Base-by-base conservation (phyloP, 2,888 invertebrate genomes). In the Ormyrus labotus region DNA sequence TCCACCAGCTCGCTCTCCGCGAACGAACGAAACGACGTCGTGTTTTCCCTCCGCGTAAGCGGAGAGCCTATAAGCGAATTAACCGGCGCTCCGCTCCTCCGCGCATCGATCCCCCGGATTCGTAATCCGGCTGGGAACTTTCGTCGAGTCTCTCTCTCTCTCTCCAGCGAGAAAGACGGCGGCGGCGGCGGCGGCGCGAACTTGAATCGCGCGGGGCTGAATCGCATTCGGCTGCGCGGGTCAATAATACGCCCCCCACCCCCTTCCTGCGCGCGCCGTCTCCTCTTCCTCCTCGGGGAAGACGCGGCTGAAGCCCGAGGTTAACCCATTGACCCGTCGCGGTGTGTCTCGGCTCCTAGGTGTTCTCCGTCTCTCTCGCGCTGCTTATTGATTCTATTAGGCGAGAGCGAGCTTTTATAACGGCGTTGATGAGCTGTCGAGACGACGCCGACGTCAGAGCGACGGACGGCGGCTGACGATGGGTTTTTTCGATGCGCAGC, bases 311-410 rank as follows among this genome's bases (percentile, higher is more conserved):
- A 45, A 45, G 34, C 6, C 67, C 53, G 1, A 10, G 65, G 63
- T 86, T 86, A 84, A 86, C 85, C 85, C 83, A 83, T 84, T 85
- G 83, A 85, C 85, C 85, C 80, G 81, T 81, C 82, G 81, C 58
- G 65, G 80, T 65, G 3, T 34, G 4, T 34, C 34, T 34, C 34
- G 34, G 34, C 34, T 34, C 34, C 70, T 64, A 70, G 64, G 53
- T 68, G 68, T 61, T 75, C 68, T 73, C 51, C 47, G 13, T 68
- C 47, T 55, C 8, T 51, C 3, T 73, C 11, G 45, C 4, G 77
- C 47, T 74, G 34, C 34, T 34, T 34, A 79, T 79, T 79, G 79
- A 79, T 79, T 69, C 79, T 64, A 74, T 79, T 79, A 79, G 58
- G 13, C 60, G 57, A 2, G 11, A 11, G 51, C 50, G 57, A n/a